Base-by-base conservation (phyloP, 2,888 invertebrate species). In the Philonicus albiceps region DNA sequence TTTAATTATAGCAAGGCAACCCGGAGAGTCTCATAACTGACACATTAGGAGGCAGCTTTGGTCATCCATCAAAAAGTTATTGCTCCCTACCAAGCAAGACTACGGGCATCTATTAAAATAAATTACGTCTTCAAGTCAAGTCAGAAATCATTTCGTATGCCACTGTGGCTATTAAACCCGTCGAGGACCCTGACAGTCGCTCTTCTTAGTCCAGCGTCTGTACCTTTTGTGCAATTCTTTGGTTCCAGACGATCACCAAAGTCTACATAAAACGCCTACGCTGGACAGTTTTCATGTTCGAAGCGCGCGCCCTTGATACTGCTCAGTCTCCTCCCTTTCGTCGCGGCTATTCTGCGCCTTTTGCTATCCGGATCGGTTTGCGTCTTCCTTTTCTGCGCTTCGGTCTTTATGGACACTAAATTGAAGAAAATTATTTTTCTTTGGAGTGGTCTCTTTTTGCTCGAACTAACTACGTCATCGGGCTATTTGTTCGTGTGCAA, bases 221-320 rank as follows among this genome's bases (percentile, higher is more conserved):
- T 64, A 64, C 64, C 64, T 40, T 76, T 76, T 40, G 16, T 76
- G 34, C 40, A 37, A 37, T n/a, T 16, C 40, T 76, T 76, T 11
- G 19, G 76, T 76, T 76, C 76, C 76, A 31, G 76, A 37, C 76
- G 34, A 76, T 76, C 76, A 37, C 40, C 40, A 76, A 40, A 40
- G 76, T 76, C 76, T 76, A 76, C 76, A 76, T 76, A 76, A 76
- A 76, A 76, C 76, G 76, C 76, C 76, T 76, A 76, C 76, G 37
- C 76, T 76, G 40, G 40, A 40, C 40, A 31, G 40, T 76, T 76
- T 76, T 76, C 76, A 76, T 76, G 34, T 37, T 76, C 37, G 34
- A 37, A 76, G 40, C 76, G 76, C 76, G 37, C 76, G 76, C 76
- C 76, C 76, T 76, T 76, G 40, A 76, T 76, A 37, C 37, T 37